Evolutionary conservation across 2,797 vertebrate species (phyloP), one percentile per base, ranked within the genome.

Genomic region (Danio albolineatus): DNA sequence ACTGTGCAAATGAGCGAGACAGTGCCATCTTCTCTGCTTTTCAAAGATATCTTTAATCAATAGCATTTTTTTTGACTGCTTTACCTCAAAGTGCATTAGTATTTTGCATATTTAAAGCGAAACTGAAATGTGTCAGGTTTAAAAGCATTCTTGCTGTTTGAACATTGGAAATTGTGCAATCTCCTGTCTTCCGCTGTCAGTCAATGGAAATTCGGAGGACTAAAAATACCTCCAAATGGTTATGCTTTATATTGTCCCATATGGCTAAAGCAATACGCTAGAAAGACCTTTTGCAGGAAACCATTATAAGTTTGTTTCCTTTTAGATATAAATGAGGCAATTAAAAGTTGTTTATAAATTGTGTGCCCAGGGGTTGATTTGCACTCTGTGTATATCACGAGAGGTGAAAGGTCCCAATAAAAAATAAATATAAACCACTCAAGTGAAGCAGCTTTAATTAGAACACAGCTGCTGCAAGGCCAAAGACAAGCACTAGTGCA

Each of bases 351-450:
- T 76, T 73, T 76, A 75, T 71, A 46, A 70, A 70, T 56, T 0
- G 38, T 39, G 17, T 65, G 69, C 78, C 59, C 59, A 7, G 59
- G 78, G 69, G 21, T 73, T 73, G 39, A 62, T 76, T 43, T 76
- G 79, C 56, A 62, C 73, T 65, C 51, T 54, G 19, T 57, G 41
- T 73, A 76, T 61, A 76, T 81, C 65, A 81, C 43, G 57, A 78
- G 81, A 73, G 67, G 75, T 43, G 54, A 78, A 73, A 53, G 80
- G 53, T 73, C 17, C 56, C 53, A 49, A 78, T 78, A 57, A 73
- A 82, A 66, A 57, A 49, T 48, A 78, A 82, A 82, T 73, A 78
- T 82, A 73, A 82, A 73, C 36, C 75, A 73, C 61, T 64, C 57
- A 64, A 56, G 57, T 82, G 66, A 43, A 78, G 61, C 60, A n/a